These are phyloP conservation scores for Mormoops blainvillei DNA, from an alignment of 2,113 vertebrate species.

Conservation along the genomic window DNA sequence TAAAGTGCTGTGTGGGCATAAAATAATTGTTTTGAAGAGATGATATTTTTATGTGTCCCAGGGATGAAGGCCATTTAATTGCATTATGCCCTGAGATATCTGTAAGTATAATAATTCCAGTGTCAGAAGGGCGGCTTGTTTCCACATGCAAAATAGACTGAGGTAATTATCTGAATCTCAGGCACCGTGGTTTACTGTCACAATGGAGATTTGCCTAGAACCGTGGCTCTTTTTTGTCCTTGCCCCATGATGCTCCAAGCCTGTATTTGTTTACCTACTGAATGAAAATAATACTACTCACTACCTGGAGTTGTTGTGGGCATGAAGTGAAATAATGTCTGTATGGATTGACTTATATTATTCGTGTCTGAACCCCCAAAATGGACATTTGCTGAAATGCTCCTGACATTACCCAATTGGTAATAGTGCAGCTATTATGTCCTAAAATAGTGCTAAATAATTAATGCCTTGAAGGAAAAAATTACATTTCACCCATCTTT, in stretches of 20 bases:
- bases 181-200: neutral
- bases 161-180: neutral
- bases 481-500: neutral
- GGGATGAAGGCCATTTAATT: neutral
- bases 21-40: slow-evolving; percentile 1
- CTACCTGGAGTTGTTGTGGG: neutral
- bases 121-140: neutral
- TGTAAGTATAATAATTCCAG: neutral
- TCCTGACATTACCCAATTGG: neutral
- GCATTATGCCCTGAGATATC: neutral
- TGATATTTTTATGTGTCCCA: neutral
- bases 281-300: neutral
- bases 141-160: neutral
- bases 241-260: neutral
- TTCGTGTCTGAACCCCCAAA: neutral
- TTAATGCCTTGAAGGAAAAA: slow-evolving; percentile 3
- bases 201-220: neutral
- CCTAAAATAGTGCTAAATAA: neutral
- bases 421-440: neutral
- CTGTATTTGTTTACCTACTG: neutral
- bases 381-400: neutral
- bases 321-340: neutral
- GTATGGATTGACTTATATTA: neutral
- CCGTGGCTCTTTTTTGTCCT: neutral
- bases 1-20: neutral